Percentiles rank a stretch among this genome's conserved stretches.
Conservation (phyloP, 2,888 invertebrate genomes). For the Meliscaeva auricollis region DNA sequence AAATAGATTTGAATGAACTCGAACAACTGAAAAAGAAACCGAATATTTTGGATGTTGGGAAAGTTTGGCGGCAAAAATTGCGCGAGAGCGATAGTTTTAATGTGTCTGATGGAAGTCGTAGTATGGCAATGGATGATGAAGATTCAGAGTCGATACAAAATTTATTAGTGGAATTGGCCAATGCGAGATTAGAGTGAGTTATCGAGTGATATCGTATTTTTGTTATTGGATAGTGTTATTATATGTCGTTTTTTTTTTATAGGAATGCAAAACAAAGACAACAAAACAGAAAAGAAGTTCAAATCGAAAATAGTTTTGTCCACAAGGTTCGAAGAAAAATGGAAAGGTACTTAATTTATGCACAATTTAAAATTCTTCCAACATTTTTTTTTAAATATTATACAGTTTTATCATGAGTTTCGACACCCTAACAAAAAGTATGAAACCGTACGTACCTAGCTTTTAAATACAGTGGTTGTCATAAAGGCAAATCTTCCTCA, state of each 20-base stretch:
- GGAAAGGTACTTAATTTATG: conserved; percentile 32
- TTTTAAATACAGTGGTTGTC: too few species aligned
- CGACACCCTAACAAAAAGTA: too few species aligned
- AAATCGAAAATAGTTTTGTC: conserved; percentile 36
- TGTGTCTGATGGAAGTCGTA: conserved; percentile 37
- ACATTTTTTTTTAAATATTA: too few species aligned
- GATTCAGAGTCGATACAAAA: conserved; percentile 21
- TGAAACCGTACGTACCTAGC: too few species aligned
- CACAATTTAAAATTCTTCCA: too few species aligned
- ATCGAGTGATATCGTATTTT: not conserved
- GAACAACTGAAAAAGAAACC: conserved; percentile 41
- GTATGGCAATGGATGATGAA: conserved; percentile 17
- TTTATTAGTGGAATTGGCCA: conserved; percentile 33
- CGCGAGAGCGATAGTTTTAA: conserved; percentile 62
- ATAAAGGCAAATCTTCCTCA: too few species aligned
- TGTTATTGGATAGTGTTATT: not conserved
- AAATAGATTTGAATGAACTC: conserved; percentile 41
- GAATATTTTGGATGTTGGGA: conserved; percentile 35
- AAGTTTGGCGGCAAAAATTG: conserved; percentile 54
- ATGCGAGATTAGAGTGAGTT: conserved; percentile 30
- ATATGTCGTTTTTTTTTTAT: not conserved
- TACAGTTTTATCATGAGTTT: too few species aligned
- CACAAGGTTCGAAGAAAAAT: conserved; percentile 25
- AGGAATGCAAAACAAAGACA: conserved; percentile 20
- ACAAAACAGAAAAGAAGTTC: conserved; percentile 22